These are phyloP conservation scores for Drosophila yakuba DNA, from an alignment of 1,140 invertebrate species.

Conservation along the genomic window DNA sequence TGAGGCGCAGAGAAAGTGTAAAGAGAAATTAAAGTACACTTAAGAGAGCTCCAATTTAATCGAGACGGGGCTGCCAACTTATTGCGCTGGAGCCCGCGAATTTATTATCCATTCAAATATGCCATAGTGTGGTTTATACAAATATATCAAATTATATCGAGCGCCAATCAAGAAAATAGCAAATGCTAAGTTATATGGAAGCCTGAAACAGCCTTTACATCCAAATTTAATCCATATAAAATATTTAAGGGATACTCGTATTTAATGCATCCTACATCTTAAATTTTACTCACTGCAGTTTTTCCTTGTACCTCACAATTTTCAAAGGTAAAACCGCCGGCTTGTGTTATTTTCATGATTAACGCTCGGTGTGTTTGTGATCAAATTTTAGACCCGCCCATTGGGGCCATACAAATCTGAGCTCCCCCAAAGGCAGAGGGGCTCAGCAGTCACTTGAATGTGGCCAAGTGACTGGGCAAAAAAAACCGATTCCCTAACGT, in stretches of 20 bases:
- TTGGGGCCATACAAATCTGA: constrained; percentile 42
- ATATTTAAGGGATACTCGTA: no score
- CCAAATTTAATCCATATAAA: no score
- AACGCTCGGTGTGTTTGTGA: constrained; percentile 3
- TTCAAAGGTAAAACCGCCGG: background rate
- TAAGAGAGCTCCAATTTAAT: constrained; percentile 5
- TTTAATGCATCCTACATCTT: no score
- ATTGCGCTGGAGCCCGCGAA: constrained; percentile 22
- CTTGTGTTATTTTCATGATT: background rate
- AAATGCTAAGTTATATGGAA: background rate
- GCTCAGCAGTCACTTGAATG: constrained; percentile 33
- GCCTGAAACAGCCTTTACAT: no score
- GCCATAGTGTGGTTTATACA: constrained; percentile 23
- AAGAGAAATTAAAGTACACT: constrained; percentile 5
- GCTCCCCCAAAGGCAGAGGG: background rate
- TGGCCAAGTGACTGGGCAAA: constrained; percentile 43
- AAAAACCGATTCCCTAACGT: constrained; percentile 52
- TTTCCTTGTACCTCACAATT: background rate
- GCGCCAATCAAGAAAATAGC: constrained; percentile 3
- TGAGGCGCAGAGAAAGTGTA: background rate
- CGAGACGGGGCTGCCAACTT: constrained; percentile 25
- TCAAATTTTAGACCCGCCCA: constrained; percentile 18
- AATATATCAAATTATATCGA: constrained; percentile 68
- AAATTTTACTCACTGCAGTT: no score
- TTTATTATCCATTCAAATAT: constrained; percentile 61